phyloP scores from a whole-genome alignment of 53 echinoderm and acorn worm genomes.

The Hippasteria phrygiana region DNA sequence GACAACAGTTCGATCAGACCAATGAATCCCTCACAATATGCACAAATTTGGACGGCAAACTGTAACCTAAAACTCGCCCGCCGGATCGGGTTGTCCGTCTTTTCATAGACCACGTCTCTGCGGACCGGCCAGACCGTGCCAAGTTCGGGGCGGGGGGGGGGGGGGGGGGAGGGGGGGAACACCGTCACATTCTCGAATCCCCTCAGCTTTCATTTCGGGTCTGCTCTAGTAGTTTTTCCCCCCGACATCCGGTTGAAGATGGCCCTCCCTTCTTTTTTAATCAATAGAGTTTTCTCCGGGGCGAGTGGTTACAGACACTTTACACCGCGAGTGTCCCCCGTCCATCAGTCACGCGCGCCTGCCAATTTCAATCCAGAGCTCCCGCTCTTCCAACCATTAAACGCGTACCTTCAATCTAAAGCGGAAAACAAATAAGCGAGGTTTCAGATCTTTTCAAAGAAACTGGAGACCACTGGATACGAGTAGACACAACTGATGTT shows the following conservation, averaged over 20 bases:
- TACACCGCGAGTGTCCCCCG: neutral
- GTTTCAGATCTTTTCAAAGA: too few species aligned
- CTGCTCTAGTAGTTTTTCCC: neutral
- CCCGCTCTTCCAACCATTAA: neutral
- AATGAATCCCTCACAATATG: neutral
- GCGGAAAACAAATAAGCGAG: too few species aligned
- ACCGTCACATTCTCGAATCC: neutral
- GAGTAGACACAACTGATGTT: too few species aligned
- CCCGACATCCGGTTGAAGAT: neutral
- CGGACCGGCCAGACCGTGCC: neutral
- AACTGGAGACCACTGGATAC: too few species aligned
- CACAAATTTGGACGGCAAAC: neutral
- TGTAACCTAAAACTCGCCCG: neutral
- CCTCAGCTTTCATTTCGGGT: neutral
- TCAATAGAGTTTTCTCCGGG: conserved; percentile 16
- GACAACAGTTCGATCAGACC: too few species aligned
- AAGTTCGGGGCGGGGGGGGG: too few species aligned
- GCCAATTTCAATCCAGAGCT: neutral
- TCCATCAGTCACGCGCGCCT: neutral
- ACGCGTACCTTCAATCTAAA: too few species aligned
- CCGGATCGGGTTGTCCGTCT: neutral
- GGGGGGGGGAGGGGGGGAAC: too few species aligned
- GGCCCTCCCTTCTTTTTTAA: neutral
- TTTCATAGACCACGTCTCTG: conserved; percentile 1
- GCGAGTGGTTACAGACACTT: neutral